These are phyloP conservation scores for Tetramorium bicarinatum DNA, from an alignment of 2,888 invertebrate species.

Conservation along the genomic window DNA sequence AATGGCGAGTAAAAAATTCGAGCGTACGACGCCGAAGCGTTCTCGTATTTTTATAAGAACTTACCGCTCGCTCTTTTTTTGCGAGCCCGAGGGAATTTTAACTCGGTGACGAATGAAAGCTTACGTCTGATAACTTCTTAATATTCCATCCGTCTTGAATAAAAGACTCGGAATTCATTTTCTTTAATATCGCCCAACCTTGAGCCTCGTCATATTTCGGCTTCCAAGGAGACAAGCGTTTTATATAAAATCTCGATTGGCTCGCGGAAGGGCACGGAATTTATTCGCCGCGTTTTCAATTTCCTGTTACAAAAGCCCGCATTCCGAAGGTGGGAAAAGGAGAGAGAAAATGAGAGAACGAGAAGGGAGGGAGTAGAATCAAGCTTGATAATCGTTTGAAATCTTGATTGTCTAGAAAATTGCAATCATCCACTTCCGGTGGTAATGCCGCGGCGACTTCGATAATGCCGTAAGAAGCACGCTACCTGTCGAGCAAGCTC, in stretches of 20 bases:
- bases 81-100: conserved; percentile 26
- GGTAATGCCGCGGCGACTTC: conserved; percentile 62
- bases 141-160: conserved; percentile 30
- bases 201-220: conserved; percentile 35
- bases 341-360: neutral
- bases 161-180: conserved; percentile 26
- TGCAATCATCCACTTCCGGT: conserved; percentile 67
- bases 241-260: conserved; percentile 35
- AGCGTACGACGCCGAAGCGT: conserved; percentile 16
- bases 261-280: conserved; percentile 49
- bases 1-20: conserved; percentile 26
- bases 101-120: conserved; percentile 3
- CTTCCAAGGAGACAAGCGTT: conserved; percentile 5
- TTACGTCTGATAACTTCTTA: conserved; percentile 30
- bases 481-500: conserved; percentile 66
- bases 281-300: conserved; percentile 67
- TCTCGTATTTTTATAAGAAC: conserved; percentile 45
- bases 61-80: conserved; percentile 21
- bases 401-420: conserved; percentile 71
- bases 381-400: conserved; percentile 63
- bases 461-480: conserved; percentile 65
- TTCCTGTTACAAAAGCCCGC: conserved; percentile 57
- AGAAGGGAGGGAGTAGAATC: conserved; percentile 42
- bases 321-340: neutral
- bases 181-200: conserved; percentile 15